These are phyloP conservation scores for Trypoxylus dichotomus DNA, from an alignment of 1,140 invertebrate genomes.

Conservation along the genomic window DNA sequence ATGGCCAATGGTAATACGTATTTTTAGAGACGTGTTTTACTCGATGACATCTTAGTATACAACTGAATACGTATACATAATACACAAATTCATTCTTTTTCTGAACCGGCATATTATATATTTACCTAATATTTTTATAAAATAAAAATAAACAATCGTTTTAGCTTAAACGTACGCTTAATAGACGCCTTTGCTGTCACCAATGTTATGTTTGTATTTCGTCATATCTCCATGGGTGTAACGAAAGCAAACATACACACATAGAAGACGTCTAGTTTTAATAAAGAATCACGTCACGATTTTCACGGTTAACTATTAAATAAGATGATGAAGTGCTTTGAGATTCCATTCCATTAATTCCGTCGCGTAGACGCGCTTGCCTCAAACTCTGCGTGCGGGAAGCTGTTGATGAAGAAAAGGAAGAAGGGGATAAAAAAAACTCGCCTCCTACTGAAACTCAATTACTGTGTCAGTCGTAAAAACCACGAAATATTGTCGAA, in stretches of 20 bases:
- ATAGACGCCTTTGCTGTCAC: background rate
- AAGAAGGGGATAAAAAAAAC: slow-evolving; percentile 1
- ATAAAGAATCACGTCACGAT: slow-evolving; percentile 25
- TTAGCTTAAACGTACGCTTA: background rate
- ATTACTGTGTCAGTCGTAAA: slow-evolving; percentile 24
- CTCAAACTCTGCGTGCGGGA: slow-evolving; percentile 13
- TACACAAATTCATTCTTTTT: too few species aligned
- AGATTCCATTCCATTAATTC: slow-evolving; percentile 22
- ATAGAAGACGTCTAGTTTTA: slow-evolving; percentile 14
- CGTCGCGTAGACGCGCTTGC: background rate
- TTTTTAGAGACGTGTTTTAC: too few species aligned
- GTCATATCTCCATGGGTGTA: slow-evolving; percentile 16
- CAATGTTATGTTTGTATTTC: slow-evolving; percentile 6
- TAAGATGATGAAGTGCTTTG: slow-evolving; percentile 24
- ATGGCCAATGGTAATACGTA: too few species aligned
- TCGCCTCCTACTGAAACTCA: slow-evolving; percentile 11
- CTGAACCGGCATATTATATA: background rate
- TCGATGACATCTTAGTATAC: too few species aligned
- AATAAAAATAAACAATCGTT: slow-evolving; percentile 1
- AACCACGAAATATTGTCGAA: slow-evolving; percentile 18
- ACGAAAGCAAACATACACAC: slow-evolving; percentile 22
- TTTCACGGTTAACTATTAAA: slow-evolving; percentile 24
- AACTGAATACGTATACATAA: too few species aligned
- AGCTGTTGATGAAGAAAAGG: background rate
- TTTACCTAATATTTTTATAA: background rate